These are phyloP conservation scores for Xanthostigma xanthostigma DNA, from an alignment of 2,888 invertebrate genomes.

Conservation along the genomic window DNA sequence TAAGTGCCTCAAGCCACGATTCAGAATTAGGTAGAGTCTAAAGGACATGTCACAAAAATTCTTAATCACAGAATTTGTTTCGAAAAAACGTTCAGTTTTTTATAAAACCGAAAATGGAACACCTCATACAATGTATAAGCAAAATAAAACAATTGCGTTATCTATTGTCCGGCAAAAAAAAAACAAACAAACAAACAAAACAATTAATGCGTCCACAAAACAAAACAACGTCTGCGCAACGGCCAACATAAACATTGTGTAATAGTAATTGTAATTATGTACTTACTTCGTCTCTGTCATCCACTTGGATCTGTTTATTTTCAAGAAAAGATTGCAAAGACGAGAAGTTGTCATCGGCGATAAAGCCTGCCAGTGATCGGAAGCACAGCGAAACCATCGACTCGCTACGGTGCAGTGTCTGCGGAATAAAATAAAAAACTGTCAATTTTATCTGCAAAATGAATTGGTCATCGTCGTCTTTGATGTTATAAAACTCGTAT, in stretches of 20 bases:
- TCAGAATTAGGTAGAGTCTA: no score
- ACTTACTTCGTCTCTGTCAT: constrained; percentile 75
- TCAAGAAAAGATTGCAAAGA: constrained; percentile 71
- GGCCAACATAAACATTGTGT: no score
- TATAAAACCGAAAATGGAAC: no score
- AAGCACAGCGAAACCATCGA: constrained; percentile 85
- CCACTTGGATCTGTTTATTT: constrained; percentile 66
- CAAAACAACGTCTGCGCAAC: no score
- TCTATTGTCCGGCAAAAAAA: constrained; percentile 6
- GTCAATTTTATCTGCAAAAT: no score
- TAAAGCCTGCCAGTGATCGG: constrained; percentile 63
- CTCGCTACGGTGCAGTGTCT: constrained; percentile 81
- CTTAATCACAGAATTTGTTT: no score
- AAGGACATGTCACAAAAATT: no score
- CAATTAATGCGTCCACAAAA: background rate
- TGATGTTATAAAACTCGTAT: no score
- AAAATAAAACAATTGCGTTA: constrained; percentile 1
- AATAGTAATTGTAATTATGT: background rate
- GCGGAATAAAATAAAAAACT: constrained; percentile 19
- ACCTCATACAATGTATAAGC: constrained; percentile 1
- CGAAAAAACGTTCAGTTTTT: no score
- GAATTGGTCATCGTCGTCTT: no score
- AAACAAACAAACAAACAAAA: constrained; percentile 8
- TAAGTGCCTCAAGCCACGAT: no score
- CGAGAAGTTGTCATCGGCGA: constrained; percentile 63